These are phyloP conservation scores for Paramisgurnus dabryanus DNA, from an alignment of 2,113 vertebrate species.

Conservation along the genomic window DNA sequence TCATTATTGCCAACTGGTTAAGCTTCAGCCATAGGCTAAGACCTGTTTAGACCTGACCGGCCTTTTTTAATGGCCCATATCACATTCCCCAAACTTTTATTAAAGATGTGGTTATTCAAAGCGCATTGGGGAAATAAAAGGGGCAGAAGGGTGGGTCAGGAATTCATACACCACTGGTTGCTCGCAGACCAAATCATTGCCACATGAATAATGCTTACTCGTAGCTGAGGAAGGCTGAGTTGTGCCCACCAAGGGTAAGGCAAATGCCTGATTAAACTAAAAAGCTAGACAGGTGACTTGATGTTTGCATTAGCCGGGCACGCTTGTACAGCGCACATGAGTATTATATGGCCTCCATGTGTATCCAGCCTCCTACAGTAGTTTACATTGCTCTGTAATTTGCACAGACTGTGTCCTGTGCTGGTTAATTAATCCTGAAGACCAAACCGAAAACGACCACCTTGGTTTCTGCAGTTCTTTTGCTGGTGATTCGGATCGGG, in stretches of 20 bases:
- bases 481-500: constrained; percentile 60
- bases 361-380: constrained; percentile 57
- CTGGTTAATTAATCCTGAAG: constrained; percentile 70
- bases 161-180: constrained; percentile 63
- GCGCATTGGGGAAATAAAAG: constrained; percentile 57
- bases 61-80: constrained; percentile 60
- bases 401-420: constrained; percentile 60
- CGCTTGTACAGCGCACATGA: constrained; percentile 32
- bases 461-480: constrained; percentile 51
- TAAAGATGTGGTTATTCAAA: constrained; percentile 72
- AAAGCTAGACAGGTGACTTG: constrained; percentile 42
- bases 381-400: constrained; percentile 68
- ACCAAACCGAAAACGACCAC: constrained; percentile 58
- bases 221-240: constrained; percentile 40
- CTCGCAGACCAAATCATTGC: constrained; percentile 63
- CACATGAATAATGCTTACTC: constrained; percentile 62
- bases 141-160: constrained; percentile 63
- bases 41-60: constrained; percentile 44
- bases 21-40: constrained; percentile 30
- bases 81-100: constrained; percentile 54
- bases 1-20: constrained; percentile 55
- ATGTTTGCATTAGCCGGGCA: constrained; percentile 36
- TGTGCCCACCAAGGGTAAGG: constrained; percentile 16
- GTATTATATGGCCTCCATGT: constrained; percentile 55
- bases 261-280: constrained; percentile 43